Evolutionary conservation across 2,113 vertebrate genomes (phyloP), one percentile per base, ranked within the genome.

Genomic region (Megalops atlanticus): DNA sequence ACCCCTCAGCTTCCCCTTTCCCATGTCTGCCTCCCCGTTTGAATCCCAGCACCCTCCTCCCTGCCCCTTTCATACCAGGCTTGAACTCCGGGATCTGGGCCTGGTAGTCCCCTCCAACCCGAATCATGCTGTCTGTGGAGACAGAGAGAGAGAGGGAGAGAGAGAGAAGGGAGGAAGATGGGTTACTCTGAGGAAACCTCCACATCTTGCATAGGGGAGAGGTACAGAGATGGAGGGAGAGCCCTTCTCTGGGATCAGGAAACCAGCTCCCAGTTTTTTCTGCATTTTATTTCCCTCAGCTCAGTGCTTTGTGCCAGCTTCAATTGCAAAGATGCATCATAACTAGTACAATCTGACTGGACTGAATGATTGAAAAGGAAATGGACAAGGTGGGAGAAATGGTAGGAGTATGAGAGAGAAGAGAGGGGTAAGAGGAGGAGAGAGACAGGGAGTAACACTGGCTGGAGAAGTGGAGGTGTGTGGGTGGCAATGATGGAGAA

Each of bases 51-150:
- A 10, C 73, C 36, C n/a, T 45, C 80, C 36, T 72, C 47, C 70
- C 58, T 2, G 35, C 27, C 70, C 15, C 39, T 41, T 1, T 69
- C 91, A 92, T 89, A 97, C 96, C 96, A 94, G 96, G 93, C 92
- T 96, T 97, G 89, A 95, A 97, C 90, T 97, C 96, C 15, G 96
- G 96, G 84, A 97, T 97, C 88, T 95, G 95, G 12, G 96, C 96
- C 85, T 97, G 96, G 90, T 97, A 97, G 94, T 97, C 96, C 82
- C 95, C 95, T 83, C 96, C 96, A 84, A 97, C 96, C 82, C 96
- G 92, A 91, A 97, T 97, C 96, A 97, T 97, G 85, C 96, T 97
- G 92, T 97, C 96, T 97, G 92, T 77, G 72, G 71, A 81, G 43
- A 39, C 40, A 52, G 18, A 81, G 47, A 74, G 43, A 39, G 47